Conservation (phyloP, 53 echinoderm and acorn worm genomes). For the Antedon mediterranea region DNA sequence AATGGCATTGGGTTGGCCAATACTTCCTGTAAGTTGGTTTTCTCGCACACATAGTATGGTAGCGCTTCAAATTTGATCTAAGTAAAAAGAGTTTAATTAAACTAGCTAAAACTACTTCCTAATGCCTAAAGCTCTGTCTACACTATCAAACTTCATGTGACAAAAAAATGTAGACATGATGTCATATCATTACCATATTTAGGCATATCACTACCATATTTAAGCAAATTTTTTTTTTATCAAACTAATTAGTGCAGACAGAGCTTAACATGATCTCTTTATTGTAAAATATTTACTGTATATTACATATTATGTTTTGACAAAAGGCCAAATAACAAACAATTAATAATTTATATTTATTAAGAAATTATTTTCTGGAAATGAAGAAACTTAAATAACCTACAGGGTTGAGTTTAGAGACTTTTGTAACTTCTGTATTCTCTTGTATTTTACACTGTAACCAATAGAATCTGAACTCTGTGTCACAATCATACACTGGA, state of each 20-base stretch:
- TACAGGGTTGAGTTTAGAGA: constrained; percentile 46
- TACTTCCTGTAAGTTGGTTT: constrained; percentile 31
- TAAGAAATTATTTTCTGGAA: neutral
- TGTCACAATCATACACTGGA: constrained; percentile 92
- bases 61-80: constrained; percentile 61
- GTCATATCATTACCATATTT: too few species aligned
- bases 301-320: too few species aligned
- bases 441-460: constrained; percentile 69
- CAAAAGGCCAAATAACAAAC: too few species aligned
- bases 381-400: neutral
- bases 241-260: neutral
- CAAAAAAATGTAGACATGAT: too few species aligned
- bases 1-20: constrained; percentile 63
- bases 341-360: neutral
- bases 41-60: constrained; percentile 38
- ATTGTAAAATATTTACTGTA: too few species aligned
- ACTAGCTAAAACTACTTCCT: too few species aligned
- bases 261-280: too few species aligned
- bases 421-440: constrained; percentile 29
- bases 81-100: neutral
- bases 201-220: too few species aligned
- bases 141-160: too few species aligned
- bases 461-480: constrained; percentile 94
- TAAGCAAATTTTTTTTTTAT: too few species aligned
- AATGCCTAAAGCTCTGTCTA: too few species aligned